Percentiles rank a stretch among this genome's conserved stretches.
Evolutionary conservation across 2,888 invertebrate species (phyloP).

Genomic region (Caenorhabditis sinica): DNA sequence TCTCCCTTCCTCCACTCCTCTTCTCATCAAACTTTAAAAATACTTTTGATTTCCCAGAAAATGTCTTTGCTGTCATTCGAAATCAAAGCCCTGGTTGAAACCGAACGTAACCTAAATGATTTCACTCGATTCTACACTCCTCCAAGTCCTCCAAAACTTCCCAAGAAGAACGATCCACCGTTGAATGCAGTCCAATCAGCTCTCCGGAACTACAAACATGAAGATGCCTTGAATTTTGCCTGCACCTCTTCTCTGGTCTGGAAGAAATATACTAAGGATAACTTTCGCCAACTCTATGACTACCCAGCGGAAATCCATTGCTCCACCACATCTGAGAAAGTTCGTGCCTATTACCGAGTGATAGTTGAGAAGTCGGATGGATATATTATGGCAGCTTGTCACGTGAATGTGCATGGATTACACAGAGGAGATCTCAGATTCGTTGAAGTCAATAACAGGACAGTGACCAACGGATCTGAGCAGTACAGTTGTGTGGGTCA

Average conservation of each 20-base stretch:
- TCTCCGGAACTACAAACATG: not conserved
- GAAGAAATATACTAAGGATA: not conserved
- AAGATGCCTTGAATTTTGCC: not conserved
- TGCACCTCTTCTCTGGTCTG: not conserved
- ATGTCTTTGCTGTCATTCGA: no score
- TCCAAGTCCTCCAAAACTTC: no score
- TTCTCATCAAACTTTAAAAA: no score
- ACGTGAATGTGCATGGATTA: conserved; percentile 17
- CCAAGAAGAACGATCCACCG: no score
- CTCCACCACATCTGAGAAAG: not conserved
- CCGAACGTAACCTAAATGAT: no score
- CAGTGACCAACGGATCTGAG: not conserved
- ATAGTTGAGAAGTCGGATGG: not conserved
- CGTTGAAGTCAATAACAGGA: conserved; percentile 7
- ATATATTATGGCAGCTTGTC: conserved; percentile 8
- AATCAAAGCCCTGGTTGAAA: no score
- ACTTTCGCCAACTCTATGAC: not conserved
- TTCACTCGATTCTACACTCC: no score
- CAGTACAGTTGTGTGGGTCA: not conserved
- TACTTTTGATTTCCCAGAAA: no score
- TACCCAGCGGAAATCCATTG: not conserved
- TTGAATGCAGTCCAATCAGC: not conserved
- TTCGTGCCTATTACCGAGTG: conserved; percentile 17
- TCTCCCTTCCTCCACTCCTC: no score
- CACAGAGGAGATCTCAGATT: conserved; percentile 19